Base-by-base conservation (phyloP, 1,140 invertebrate species). In the Lethrus apterus region DNA sequence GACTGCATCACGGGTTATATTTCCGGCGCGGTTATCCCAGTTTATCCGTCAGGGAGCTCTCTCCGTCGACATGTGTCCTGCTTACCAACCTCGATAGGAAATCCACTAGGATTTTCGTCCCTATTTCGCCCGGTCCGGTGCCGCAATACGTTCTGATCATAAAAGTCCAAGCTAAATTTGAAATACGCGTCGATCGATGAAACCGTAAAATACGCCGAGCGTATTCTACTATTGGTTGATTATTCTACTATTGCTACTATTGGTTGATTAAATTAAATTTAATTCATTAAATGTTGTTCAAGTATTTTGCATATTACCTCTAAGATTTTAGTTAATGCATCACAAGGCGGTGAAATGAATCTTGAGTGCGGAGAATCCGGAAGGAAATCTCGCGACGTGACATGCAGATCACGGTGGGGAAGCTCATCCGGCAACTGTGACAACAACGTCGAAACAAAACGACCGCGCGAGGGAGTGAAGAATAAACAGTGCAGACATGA, bases 21-120 rank as follows among this genome's bases (percentile, higher is more conserved):
- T 73, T 75, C 69, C 69, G 68, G 66, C 60, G 67, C 63, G 66
- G 71, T 73, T 73, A 73, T 72, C 69, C 69, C 61, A 56, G 61
- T 70, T 74, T 71, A 70, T 70, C 68, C 70, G 44, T 52, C 48
- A 54, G 52, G 57, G 56, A 58, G 56, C 41, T 55, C 55, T 48
- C 54, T 51, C 54, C 60, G 54, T 54, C 53, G 60, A 63, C 60
- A 62, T 64, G 62, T 62, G 64, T 65, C 61, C 58, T 58, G 57
- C 55, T 60, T 58, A 55, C 52, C 50, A 42, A 40, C 42, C 46
- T 40, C 48, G 51, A 54, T 41, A 40, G 43, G 46, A 61, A 61
- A 51, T 54, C 56, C 48, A 51, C 38, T 41, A 46, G 54, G 56
- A 55, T 56, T 58, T 59, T 48, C 48, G 29, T 34, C 44, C 43